Evolutionary conservation across 2,113 vertebrate species (phyloP).

Genomic region (Ceyx melanurus): DNA sequence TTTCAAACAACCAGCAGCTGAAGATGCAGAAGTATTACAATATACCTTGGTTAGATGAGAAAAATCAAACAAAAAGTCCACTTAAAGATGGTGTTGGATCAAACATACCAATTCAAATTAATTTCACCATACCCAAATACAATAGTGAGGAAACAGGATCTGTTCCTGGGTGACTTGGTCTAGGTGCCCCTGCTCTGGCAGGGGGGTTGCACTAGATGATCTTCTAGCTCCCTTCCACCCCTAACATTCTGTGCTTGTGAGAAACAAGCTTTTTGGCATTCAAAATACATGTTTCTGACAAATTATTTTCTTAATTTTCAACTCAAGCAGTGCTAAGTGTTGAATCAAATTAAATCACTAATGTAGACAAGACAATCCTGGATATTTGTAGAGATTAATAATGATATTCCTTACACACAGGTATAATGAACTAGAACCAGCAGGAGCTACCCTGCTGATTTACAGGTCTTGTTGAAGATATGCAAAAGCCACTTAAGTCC

Average conservation of each 20-base stretch:
- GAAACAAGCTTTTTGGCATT: neutral
- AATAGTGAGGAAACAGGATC: neutral
- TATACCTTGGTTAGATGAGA: neutral
- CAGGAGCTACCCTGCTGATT: neutral
- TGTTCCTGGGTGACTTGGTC: too few relatives aligned
- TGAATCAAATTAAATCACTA: neutral
- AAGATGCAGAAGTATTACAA: neutral
- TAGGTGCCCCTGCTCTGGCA: too few relatives aligned
- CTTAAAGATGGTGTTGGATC: neutral
- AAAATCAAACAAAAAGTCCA: neutral
- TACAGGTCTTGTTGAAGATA: neutral
- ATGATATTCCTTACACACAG: neutral
- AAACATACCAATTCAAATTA: neutral
- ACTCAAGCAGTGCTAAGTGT: neutral
- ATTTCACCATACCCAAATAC: neutral
- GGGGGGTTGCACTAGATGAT: too few relatives aligned
- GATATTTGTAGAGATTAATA: neutral
- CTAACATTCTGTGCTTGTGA: too few relatives aligned
- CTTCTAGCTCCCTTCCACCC: too few relatives aligned
- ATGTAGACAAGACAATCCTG: neutral
- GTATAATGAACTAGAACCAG: neutral
- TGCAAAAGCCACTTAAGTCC: neutral
- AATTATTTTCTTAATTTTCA: conserved; percentile 1
- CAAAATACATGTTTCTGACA: neutral
- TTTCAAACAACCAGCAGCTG: neutral